Evolutionary conservation across 2,888 invertebrate species (phyloP), one percentile per base, ranked within the genome.

Genomic region (Schizotus pectinicornis): DNA sequence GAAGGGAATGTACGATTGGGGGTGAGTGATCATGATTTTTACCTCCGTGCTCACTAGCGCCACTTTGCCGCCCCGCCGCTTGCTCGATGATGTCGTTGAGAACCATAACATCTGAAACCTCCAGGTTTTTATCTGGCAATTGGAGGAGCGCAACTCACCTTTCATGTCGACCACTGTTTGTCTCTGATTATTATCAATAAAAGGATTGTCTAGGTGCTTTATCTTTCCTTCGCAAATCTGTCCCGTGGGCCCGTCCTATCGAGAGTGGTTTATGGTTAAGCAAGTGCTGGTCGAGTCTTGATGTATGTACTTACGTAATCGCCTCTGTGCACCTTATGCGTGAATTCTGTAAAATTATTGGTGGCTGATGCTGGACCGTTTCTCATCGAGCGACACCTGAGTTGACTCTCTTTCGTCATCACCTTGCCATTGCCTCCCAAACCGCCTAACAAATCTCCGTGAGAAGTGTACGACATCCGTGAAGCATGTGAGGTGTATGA

Each of bases 401-500:
- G 82, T 75, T 90, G 88, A 69, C 90, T 91, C 79, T 95, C 94
- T 80, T 95, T 95, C 65, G 95, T 95, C 83, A 92, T 88, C 22
- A 84, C 79, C 72, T 84, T 83, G 55, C 82, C 82, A 70, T 84
- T 80, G 56, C 80, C 81, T 12, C 82, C 84, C 51, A 85, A 81
- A 65, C 92, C 91, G 64, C 90, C 89, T 69, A 95, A 84, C 67
- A 94, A 84, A 83, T 96, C 96, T 47, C 91, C 94, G 80, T 96
- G 95, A 33, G 96, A 96, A 64, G 94, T 95, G 80, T 96, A 96
- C 56, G 96, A 95, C 75, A 95, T 85, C 71, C 94, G 86, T 56
- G 95, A 95, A 74, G 94, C 94, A 80, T 96, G 96, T 61, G 96
- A 96, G 69, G 95, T 95, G 82, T 96, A 95, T 71, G 95, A 96